Evolutionary conservation across 2,888 invertebrate species (phyloP), one percentile per base, ranked within the genome.

Genomic region (Hemistola chrysoprasaria): DNA sequence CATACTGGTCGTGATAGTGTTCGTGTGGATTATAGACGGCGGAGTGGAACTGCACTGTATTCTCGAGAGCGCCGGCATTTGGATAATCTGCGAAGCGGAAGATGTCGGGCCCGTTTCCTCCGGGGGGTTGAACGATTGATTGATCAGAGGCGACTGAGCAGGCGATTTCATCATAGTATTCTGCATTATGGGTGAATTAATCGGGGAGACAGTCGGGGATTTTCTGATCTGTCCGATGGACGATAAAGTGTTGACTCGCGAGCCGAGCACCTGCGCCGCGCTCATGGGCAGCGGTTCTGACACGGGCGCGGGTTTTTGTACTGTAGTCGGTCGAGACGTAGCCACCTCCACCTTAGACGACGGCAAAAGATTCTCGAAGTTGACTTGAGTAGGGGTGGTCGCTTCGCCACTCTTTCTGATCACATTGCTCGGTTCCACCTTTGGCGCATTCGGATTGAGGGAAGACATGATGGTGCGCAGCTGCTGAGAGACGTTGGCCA

Each of bases 401-500:
- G 75, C 67, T 25, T 88, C 87, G 44, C 63, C 71, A 23, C 66
- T 73, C 34, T 90, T 90, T 38, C 92, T 89, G 28, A 90, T 78
- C 1, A 90, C 81, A 8, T 82, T 78, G 52, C 90, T 84, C 26
- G 83, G 66, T 22, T 90, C 84, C 1, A 79, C 78, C 50, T 92
- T 90, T 22, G 91, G 89, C 0, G 91, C 53, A 31, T 70, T 78
- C 4, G 75, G 65, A 46, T 92, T 92, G 20, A 93, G 65, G 0
- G 93, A 93, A 0, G 94, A 93, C 71, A 94, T 83, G 30, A 94
- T 87, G 3, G 92, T 92, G 22, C 93, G 81, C 28, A 93, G 65
- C 59, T 93, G 94, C 66, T 93, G 93, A 0, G 93, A 93, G 0
- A 92, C 93, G 62, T 93, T 94, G 0, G 92, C 93, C 79, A 94